Percentiles rank a stretch among this genome's conserved stretches.
These are phyloP conservation scores for Cyprinodon variegatus DNA, from an alignment of 2,113 vertebrate species.

Conservation along the genomic window DNA sequence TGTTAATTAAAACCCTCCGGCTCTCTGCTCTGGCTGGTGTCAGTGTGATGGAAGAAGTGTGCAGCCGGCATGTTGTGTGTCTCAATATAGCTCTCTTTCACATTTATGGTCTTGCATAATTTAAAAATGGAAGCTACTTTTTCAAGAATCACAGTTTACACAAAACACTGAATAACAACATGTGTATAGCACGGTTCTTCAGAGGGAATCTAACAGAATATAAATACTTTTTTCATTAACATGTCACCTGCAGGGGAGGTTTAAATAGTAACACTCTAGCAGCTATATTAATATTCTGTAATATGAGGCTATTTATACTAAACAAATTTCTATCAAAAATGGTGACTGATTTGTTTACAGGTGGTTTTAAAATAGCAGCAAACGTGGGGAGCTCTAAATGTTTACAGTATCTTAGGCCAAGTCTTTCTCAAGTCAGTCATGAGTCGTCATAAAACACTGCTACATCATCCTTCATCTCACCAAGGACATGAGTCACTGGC, in stretches of 20 bases:
- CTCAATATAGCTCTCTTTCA: conserved; percentile 47
- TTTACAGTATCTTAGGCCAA: conserved; percentile 54
- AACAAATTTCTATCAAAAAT: conserved; percentile 4
- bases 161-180: conserved; percentile 10
- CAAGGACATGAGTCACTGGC: conserved; percentile 52
- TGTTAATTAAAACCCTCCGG: conserved; percentile 70
- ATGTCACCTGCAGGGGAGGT: conserved; percentile 33
- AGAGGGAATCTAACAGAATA: conserved; percentile 42
- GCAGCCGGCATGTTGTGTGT: conserved; percentile 65
- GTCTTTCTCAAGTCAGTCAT: conserved; percentile 25
- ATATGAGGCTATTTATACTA: conserved; percentile 47
- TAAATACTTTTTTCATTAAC: conserved; percentile 61
- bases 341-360: conserved; percentile 26
- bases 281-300: conserved; percentile 43
- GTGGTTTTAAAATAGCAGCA: conserved; percentile 30
- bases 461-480: conserved; percentile 18
- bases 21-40: conserved; percentile 50
- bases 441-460: conserved; percentile 21
- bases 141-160: conserved; percentile 25
- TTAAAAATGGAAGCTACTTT: conserved; percentile 45
- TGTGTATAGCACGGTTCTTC: conserved; percentile 1
- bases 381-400: conserved; percentile 34
- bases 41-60: conserved; percentile 63
- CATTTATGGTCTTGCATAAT: conserved; percentile 61
- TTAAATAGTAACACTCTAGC: conserved; percentile 56